Evolutionary conservation across 2,797 vertebrate species (phyloP).

Genomic region (Neosilurus mollespiculum): DNA sequence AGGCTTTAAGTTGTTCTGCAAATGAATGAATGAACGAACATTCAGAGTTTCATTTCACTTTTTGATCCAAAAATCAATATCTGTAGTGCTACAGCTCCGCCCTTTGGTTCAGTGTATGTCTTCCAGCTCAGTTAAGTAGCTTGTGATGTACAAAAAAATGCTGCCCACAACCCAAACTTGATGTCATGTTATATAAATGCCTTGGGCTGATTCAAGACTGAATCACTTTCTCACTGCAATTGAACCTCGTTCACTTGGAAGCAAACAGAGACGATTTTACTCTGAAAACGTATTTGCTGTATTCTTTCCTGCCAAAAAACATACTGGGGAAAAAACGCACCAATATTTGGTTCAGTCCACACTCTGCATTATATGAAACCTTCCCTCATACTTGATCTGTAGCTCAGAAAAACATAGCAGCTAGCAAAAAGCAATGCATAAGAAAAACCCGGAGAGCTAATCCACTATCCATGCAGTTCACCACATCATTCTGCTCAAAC

Average conservation of each 20-base stretch:
- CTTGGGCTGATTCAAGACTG: background rate
- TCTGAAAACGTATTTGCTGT: background rate
- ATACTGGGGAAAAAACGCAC: background rate
- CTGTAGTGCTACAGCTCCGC: background rate
- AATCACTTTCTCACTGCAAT: background rate
- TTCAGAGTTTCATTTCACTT: background rate
- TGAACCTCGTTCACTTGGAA: background rate
- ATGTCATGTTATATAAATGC: background rate
- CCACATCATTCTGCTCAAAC: slow-evolving; percentile 37
- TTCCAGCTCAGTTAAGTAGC: background rate
- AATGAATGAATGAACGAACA: too few species aligned
- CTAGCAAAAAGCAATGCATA: slow-evolving; percentile 4
- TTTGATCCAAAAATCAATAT: background rate
- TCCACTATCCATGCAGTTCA: slow-evolving; percentile 31
- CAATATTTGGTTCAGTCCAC: background rate
- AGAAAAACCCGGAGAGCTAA: slow-evolving; percentile 36
- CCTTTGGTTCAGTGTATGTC: background rate
- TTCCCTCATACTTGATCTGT: background rate
- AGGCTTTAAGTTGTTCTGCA: too few species aligned
- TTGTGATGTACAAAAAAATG: background rate
- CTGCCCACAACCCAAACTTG: background rate
- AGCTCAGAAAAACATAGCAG: background rate
- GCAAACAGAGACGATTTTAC: background rate
- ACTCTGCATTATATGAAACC: background rate
- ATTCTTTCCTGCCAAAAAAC: background rate